Base-by-base conservation (phyloP, 1,140 invertebrate species). In the Pissodes strobi region DNA sequence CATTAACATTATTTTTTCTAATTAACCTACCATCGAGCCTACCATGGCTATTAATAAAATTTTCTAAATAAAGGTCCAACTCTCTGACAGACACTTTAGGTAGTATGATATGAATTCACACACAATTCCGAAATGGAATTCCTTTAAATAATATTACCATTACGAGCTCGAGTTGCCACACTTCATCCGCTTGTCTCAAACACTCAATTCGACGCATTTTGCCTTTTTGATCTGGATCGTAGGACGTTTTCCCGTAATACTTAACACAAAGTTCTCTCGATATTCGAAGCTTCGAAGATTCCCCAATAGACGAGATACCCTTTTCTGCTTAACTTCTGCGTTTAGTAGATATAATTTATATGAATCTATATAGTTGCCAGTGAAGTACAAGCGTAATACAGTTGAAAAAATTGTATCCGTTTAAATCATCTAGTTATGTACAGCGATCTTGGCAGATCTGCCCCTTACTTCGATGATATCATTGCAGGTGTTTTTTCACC, bases 101-200 rank as follows among this genome's bases (percentile, higher is more conserved):
- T 98, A 80, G 99, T 99, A 86, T 99, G 97, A 86, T 98, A 98
- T 51, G 97, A 97, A 85, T 99, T 99, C 68, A 99, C 96, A 82
- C 97, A 99, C 67, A 99, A 88, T 45, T 90, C 90, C 17, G 96
- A 70, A 99, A 82, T 23, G 97, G 97, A 80, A 98, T 97, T 67
- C 94, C 97, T 85, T 99, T 99, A 84, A 99, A 99, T 57, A 99
- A 85, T 74, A 99, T 99, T 75, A 99, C 97, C 96, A 99, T 99
- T 65, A 99, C 97, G 66, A 99, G 85, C 82, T 99, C 97, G 76
- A 99, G 82, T 60, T 97, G 86, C 97, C 97, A 99, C 74, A 93
- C 95, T 87, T 99, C 99, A 81, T 99, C 97, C 25, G 97, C 97
- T 83, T 99, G 97, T 64, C 97, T 84, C 27, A 99, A 83, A 82